Base-by-base conservation (phyloP, 37 sponge, comb jelly and placozoan genomes). In the Cliona cf. orientalis region DNA sequence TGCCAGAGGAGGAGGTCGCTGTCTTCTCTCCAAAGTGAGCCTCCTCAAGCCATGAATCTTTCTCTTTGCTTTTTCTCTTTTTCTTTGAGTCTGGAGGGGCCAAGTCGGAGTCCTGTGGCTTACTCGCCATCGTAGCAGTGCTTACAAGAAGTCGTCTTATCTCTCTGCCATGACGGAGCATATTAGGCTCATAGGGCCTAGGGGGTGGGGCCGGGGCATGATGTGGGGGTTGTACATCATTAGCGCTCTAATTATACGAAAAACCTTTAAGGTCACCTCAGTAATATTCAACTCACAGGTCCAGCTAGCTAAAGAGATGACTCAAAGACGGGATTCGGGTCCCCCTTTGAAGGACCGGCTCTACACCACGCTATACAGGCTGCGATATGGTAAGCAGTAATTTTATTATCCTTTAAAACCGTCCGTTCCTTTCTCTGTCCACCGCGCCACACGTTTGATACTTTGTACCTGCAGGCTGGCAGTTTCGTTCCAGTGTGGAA, bases 331-430 rank as follows among this genome's bases (percentile, higher is more conserved):
- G n/a, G n/a, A n/a, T n/a, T n/a, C n/a, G n/a, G n/a, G n/a, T n/a
- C 43, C 49, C 14, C 87, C 87, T 38, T 42, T 79, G 9, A 86
- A 72, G 42, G 66, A 78, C 9, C 67, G 88, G 1, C 0, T 87
- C 23, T 80, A 80, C 76, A 36, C 88, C 12, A 64, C 88, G 5
- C 69, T 66, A 45, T 87, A 80, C 67, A 61, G 76, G 29, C 39
- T 87, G 4, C 74, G 71, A 87, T 81, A 87, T 46, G 88, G 88
- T 87, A 25, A 87, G 88, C 3, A 7, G 57, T 1, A 9, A 46
- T 7, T 23, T 66, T 66, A 26, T 7, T 58, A 6, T 6, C 3
- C 6, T 40, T 11, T 37, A 7, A 9, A 31, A 25, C 9, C 7
- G 42, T 75, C 4, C 5, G 6, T 26, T 28, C 41, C 11, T 33